These are phyloP conservation scores for Mus musculus DNA, from an alignment of 2,113 vertebrate genomes.

Conservation along the genomic window DNA sequence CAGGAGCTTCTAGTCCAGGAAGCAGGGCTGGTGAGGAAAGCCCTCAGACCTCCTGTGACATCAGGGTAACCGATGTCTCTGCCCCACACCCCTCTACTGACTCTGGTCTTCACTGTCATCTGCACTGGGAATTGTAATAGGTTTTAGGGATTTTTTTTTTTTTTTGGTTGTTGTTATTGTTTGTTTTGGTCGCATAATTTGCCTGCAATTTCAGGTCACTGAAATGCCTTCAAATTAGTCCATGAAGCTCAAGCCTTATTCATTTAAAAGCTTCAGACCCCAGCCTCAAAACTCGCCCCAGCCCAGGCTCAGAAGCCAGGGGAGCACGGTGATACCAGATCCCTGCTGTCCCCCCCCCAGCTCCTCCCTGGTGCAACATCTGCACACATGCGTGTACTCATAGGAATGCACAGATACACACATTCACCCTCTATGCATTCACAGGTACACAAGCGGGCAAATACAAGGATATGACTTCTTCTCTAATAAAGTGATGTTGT, in stretches of 20 bases:
- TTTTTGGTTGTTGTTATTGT: no score
- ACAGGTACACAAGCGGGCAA: not conserved
- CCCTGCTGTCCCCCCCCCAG: not conserved
- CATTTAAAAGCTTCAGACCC: not conserved
- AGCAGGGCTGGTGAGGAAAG: not conserved
- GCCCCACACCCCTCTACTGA: no score
- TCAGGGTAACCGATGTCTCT: not conserved
- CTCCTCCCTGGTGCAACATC: not conserved
- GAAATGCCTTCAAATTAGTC: not conserved
- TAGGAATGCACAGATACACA: not conserved
- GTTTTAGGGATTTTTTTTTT: not conserved
- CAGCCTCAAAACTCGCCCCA: no score
- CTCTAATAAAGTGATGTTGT: not conserved
- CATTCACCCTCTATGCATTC: not conserved
- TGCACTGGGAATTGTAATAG: not conserved
- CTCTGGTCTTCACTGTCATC: not conserved
- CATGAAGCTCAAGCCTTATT: not conserved
- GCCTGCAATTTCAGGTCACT: not conserved
- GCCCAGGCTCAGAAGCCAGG: not conserved
- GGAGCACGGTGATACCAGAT: no score
- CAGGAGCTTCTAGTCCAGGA: not conserved
- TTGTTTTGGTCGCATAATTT: not conserved
- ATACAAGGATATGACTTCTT: not conserved
- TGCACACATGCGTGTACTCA: fast-evolving
- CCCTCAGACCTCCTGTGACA: no score